Conservation (phyloP, 1,140 invertebrate species). For the Cylas formicarius region DNA sequence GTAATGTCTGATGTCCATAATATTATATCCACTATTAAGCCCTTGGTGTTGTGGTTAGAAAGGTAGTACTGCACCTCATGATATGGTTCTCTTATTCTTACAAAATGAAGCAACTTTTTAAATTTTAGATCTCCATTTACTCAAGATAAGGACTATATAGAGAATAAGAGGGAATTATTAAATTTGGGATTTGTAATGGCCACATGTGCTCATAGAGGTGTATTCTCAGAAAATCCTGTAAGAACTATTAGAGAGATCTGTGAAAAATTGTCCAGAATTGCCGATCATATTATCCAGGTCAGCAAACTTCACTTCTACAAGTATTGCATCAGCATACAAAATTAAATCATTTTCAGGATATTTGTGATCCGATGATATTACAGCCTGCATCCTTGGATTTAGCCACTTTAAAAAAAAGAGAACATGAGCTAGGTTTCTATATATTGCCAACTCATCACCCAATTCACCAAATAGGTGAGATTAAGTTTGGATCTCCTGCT, state of each 20-base stretch:
- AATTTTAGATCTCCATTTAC: constrained; percentile 58
- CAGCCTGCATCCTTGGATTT: constrained; percentile 81
- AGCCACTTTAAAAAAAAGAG: constrained; percentile 78
- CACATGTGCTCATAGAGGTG: constrained; percentile 76
- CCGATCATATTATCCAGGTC: constrained; percentile 78
- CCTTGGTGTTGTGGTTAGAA: constrained; percentile 80
- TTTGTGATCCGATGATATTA: constrained; percentile 78
- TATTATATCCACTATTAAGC: constrained; percentile 76
- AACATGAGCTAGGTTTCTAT: constrained; percentile 71
- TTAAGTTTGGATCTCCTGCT: constrained; percentile 77
- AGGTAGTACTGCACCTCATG: constrained; percentile 44
- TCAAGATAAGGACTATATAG: constrained; percentile 59
- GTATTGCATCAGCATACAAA: too few relatives aligned
- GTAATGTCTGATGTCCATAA: constrained; percentile 77
- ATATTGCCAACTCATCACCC: constrained; percentile 80
- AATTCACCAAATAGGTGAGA: constrained; percentile 77
- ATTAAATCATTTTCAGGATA: constrained; percentile 50
- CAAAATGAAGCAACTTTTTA: constrained; percentile 9
- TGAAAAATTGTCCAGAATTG: constrained; percentile 62
- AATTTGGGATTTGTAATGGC: constrained; percentile 77
- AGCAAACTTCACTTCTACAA: constrained; percentile 12
- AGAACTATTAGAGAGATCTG: constrained; percentile 65
- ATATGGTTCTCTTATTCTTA: neutral
- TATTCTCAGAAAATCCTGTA: constrained; percentile 75
- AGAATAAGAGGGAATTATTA: constrained; percentile 62